These are phyloP conservation scores for Brevipalpus yothersi DNA, from an alignment of 1,140 invertebrate species.

Conservation along the genomic window DNA sequence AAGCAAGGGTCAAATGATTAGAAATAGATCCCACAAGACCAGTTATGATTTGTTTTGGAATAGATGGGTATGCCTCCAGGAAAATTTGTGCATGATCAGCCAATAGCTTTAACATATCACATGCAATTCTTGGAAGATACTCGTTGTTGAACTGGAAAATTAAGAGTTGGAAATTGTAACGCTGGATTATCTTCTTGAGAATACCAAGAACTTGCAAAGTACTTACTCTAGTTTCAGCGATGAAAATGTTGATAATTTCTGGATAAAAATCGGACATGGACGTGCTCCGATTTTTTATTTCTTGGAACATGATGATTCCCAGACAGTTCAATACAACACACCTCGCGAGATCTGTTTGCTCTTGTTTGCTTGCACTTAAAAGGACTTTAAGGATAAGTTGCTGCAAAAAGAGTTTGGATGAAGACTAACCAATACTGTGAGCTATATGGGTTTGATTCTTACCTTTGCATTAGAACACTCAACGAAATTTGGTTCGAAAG, in stretches of 20 bases:
- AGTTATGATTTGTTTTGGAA: slow-evolving; percentile 45
- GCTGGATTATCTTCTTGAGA: too few relatives aligned
- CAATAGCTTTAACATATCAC: slow-evolving; percentile 50
- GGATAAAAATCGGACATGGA: slow-evolving; percentile 36
- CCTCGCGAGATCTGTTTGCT: slow-evolving; percentile 63
- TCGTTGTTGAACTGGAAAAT: slow-evolving; percentile 44
- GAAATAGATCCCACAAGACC: slow-evolving; percentile 20
- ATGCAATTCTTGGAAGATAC: slow-evolving; percentile 59
- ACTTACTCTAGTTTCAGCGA: slow-evolving; percentile 53
- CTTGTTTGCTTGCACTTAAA: slow-evolving; percentile 53
- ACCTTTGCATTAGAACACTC: slow-evolving; percentile 53
- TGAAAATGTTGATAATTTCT: slow-evolving; percentile 57
- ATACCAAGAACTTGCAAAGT: background rate
- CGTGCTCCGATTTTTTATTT: slow-evolving; percentile 34
- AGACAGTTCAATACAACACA: slow-evolving; percentile 63
- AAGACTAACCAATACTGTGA: background rate
- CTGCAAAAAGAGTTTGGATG: background rate
- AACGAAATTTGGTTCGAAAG: slow-evolving; percentile 36
- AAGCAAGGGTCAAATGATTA: background rate
- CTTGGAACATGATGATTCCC: slow-evolving; percentile 55
- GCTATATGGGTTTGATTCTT: slow-evolving; percentile 8
- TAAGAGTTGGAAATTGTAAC: background rate
- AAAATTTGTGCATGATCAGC: slow-evolving; percentile 51
- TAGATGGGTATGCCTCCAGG: slow-evolving; percentile 43
- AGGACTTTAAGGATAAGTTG: slow-evolving; percentile 46